These are phyloP conservation scores for Sicus ferrugineus DNA, from an alignment of 2,888 invertebrate species.

Conservation along the genomic window DNA sequence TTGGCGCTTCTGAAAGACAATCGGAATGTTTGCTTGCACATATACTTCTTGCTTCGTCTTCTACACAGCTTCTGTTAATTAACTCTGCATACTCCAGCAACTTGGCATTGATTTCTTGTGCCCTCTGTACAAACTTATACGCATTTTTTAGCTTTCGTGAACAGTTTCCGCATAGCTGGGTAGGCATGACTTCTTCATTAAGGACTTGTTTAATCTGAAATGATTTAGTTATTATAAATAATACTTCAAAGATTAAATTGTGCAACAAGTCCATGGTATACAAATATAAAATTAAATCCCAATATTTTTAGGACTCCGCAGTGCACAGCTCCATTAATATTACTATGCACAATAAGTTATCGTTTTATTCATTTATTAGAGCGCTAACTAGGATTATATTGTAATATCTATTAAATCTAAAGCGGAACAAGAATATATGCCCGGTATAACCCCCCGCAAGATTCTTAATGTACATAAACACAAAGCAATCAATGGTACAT, in stretches of 20 bases:
- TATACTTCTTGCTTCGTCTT: neutral
- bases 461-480: no score
- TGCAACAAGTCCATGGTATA: no score
- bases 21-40: conserved; percentile 40
- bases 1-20: conserved; percentile 53
- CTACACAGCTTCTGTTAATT: neutral
- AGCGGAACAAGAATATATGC: no score
- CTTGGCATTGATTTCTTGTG: conserved; percentile 46
- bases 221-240: neutral
- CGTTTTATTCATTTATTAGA: no score
- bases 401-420: no score
- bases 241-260: neutral
- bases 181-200: conserved; percentile 46
- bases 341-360: no score
- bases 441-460: no score
- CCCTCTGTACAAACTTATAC: conserved; percentile 51
- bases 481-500: no score
- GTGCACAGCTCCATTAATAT: no score
- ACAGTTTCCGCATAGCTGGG: conserved; percentile 49
- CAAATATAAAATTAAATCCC: no score
- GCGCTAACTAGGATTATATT: no score
- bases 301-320: no score
- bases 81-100: conserved; percentile 37
- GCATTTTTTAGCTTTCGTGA: conserved; percentile 48
- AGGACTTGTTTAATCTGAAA: conserved; percentile 19